Evolutionary conservation across 1,140 invertebrate species (phyloP).

Genomic region (Schlechtendalia chinensis): DNA sequence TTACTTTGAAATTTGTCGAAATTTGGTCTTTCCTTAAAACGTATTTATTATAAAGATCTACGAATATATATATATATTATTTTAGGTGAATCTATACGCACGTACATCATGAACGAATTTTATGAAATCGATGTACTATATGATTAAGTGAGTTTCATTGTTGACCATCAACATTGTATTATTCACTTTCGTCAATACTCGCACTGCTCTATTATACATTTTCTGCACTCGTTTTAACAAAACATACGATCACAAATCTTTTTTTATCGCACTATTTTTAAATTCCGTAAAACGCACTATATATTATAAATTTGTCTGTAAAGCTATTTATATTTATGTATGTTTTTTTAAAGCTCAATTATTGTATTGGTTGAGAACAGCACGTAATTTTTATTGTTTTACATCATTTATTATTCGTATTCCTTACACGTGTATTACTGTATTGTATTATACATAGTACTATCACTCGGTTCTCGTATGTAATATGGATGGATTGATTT

Average conservation of each 20-base stretch:
- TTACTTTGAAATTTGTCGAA: no score
- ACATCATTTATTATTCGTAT: no score
- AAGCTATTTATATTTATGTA: background rate
- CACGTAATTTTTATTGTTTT: background rate
- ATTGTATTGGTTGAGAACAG: background rate
- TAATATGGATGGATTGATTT: no score
- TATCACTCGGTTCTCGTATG: no score
- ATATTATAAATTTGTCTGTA: background rate
- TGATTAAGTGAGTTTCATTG: constrained; percentile 18
- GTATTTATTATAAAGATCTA: background rate
- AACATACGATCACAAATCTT: no score
- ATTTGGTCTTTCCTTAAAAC: background rate
- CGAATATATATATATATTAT: background rate
- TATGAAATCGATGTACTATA: background rate
- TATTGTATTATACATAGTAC: no score
- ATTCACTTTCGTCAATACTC: background rate
- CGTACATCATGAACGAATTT: background rate
- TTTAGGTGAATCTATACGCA: constrained; percentile 19
- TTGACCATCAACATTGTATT: background rate
- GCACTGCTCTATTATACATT: background rate
- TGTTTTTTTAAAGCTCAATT: background rate
- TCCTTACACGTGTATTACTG: no score
- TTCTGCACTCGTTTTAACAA: background rate
- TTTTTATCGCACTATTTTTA: background rate
- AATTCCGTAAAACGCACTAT: background rate